A percentile compares a stretch with the other conserved stretches of the same genome.
phyloP scores from a whole-genome alignment of 2,888 invertebrate species.

The Dione vanillae region DNA sequence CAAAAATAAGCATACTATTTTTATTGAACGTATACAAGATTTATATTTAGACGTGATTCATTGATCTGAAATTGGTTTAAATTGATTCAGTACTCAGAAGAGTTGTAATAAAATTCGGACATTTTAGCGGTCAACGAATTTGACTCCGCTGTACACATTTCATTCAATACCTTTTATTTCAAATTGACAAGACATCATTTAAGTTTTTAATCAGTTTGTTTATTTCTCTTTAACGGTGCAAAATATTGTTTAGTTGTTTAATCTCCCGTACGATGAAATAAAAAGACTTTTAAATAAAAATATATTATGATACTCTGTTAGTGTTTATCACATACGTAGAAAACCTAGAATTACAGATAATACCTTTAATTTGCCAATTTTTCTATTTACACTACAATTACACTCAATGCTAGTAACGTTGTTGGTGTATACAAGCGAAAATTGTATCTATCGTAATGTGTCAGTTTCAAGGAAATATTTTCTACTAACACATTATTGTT shows the following conservation, averaged over 20 bases:
- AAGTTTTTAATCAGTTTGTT: background rate
- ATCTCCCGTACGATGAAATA: background rate
- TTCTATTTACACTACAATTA: conserved; percentile 31
- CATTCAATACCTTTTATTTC: conserved; percentile 41
- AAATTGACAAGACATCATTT: background rate
- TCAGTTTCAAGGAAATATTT: conserved; percentile 1
- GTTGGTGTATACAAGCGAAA: conserved; percentile 3
- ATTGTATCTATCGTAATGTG: conserved; percentile 1
- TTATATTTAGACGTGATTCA: conserved; percentile 35
- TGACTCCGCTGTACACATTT: conserved; percentile 52
- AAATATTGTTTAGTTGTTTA: background rate
- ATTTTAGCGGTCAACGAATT: conserved; percentile 64
- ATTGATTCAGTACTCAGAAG: conserved; percentile 57
- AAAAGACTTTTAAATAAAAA: background rate
- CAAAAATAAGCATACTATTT: background rate
- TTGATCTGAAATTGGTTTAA: conserved; percentile 47
- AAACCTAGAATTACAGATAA: conserved; percentile 2
- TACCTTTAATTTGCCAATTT: conserved; percentile 24
- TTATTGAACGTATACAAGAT: background rate
- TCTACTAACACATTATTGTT: no score
- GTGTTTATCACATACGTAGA: background rate
- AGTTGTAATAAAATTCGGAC: conserved; percentile 56
- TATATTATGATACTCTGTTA: background rate
- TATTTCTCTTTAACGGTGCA: background rate
- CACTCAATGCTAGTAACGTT: conserved; percentile 12